Evolutionary conservation across 2,797 vertebrate genomes (phyloP).

Genomic region (Lepilemur septentrionalis): DNA sequence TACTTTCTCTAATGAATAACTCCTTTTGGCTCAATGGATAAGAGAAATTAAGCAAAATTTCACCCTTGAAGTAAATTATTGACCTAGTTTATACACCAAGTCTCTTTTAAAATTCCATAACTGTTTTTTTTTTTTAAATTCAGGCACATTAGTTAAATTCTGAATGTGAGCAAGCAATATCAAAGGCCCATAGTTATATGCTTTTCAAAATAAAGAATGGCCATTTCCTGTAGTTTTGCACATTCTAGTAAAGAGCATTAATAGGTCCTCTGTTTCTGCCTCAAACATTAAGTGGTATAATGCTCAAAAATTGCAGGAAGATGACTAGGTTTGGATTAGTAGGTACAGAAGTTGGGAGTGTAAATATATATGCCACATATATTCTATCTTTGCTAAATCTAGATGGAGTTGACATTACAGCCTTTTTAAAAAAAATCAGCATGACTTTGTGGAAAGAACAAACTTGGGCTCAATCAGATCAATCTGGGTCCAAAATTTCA

Average conservation of each 20-base stretch:
- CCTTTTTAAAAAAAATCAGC: not conserved
- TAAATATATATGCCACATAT: not conserved
- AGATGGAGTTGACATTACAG: not conserved
- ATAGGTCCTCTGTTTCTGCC: not conserved
- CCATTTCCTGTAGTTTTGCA: not conserved
- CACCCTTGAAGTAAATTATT: not conserved
- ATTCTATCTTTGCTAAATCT: slow-evolving; percentile 1
- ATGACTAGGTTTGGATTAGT: not conserved
- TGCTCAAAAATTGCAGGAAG: not conserved
- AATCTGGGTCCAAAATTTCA: not conserved
- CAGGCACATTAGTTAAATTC: not conserved
- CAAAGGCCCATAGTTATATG: not conserved
- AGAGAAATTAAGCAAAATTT: not conserved
- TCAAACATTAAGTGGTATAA: not conserved
- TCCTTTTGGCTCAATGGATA: not conserved
- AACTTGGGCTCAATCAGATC: not conserved
- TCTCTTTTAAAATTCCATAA: not conserved
- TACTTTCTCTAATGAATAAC: not conserved
- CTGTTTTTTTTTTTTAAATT: not conserved
- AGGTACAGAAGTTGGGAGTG: not conserved
- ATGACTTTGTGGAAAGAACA: not conserved
- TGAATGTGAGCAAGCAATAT: not conserved
- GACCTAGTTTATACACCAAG: not conserved
- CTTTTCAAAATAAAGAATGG: not conserved
- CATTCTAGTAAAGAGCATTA: not conserved